These are phyloP conservation scores for Scaptomyza parva DNA, from an alignment of 2,888 invertebrate genomes.

Conservation along the genomic window DNA sequence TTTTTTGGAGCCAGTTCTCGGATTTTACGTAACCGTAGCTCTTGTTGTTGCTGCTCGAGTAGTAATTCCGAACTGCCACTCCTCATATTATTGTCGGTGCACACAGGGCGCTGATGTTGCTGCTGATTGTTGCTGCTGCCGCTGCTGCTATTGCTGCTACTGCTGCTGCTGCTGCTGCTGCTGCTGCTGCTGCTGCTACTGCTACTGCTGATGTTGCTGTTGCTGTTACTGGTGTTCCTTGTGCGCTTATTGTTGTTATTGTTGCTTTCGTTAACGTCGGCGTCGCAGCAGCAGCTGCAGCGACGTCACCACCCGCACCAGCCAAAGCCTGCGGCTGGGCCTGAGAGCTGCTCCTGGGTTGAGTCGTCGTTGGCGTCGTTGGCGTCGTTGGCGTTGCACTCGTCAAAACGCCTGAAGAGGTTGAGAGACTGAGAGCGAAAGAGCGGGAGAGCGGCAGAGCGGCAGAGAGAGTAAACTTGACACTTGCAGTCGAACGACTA, in stretches of 20 bases:
- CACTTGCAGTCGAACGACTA: conserved; percentile 52
- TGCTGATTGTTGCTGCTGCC: conserved; percentile 71
- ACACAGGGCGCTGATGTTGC: conserved; percentile 82
- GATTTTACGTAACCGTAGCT: conserved; percentile 88
- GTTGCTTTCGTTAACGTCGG: conserved; percentile 34
- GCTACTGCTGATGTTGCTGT: conserved; percentile 46
- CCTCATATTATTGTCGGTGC: conserved; percentile 88
- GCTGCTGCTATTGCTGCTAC: conserved; percentile 44
- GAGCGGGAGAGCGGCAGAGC: not conserved
- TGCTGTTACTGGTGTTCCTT: conserved; percentile 40
- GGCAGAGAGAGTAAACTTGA: conserved; percentile 8
- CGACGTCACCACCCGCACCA: conserved; percentile 55
- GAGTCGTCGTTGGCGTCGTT: conserved; percentile 29
- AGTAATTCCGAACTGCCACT: conserved; percentile 92
- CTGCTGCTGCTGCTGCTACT: conserved; percentile 55
- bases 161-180: conserved; percentile 42
- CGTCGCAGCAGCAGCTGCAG: conserved; percentile 51
- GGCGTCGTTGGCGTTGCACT: conserved; percentile 56
- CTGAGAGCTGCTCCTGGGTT: conserved; percentile 43
- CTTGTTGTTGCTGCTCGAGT: conserved; percentile 91
- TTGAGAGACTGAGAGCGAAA: conserved; percentile 3
- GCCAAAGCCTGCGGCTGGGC: conserved; percentile 58
- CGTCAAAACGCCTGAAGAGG: conserved; percentile 18
- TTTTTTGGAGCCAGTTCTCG: conserved; percentile 87
- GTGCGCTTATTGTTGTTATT: conserved; percentile 32